phyloP scores from a whole-genome alignment of 2,113 vertebrate species.

The Cebus imitator region DNA sequence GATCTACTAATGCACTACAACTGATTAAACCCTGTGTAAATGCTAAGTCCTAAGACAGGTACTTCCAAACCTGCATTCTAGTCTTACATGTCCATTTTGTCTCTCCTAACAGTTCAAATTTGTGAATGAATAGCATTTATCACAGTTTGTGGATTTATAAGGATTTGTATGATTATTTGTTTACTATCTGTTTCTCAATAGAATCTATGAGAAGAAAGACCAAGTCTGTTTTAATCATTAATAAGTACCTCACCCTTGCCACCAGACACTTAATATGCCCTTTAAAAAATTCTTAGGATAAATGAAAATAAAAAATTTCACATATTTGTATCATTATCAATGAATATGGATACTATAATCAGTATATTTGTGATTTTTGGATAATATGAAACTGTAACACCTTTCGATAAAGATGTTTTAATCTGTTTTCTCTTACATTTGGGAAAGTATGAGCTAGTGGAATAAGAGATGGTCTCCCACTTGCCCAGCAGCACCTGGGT shows the following conservation, averaged over 20 bases:
- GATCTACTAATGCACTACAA: not conserved
- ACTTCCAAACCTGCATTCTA: not conserved
- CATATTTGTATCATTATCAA: not conserved
- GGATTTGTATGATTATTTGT: not conserved
- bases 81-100: not conserved
- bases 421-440: not conserved
- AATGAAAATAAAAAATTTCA: not conserved
- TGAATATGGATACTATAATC: not conserved
- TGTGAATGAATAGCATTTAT: not conserved
- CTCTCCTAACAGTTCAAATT: not conserved
- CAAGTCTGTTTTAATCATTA: not conserved
- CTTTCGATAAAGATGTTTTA: slow-evolving; percentile 2
- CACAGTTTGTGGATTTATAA: not conserved
- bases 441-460: slow-evolving; percentile 50
- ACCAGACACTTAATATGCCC: not conserved
- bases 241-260: not conserved
- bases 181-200: not conserved
- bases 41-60: not conserved
- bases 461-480: slow-evolving; percentile 17
- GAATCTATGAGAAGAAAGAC: slow-evolving; percentile 9
- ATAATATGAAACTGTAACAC: not conserved
- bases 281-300: not conserved
- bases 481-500: slow-evolving; percentile 15
- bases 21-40: not conserved
- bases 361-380: not conserved